Conservation (phyloP, 2,797 vertebrate genomes). For the Diplodus puntazzo region DNA sequence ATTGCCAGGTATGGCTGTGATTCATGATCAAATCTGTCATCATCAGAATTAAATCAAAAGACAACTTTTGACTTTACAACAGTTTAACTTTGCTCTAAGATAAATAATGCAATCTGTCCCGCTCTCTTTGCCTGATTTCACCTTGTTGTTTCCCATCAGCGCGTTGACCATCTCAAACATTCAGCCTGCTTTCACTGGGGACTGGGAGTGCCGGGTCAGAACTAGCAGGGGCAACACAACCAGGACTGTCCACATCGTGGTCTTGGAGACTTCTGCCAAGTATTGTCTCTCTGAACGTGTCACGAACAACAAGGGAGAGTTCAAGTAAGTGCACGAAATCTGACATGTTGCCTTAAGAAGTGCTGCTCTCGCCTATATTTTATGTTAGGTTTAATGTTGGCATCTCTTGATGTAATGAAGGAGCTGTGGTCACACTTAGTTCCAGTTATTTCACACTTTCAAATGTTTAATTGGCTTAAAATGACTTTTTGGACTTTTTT, state of each 20-base stretch:
- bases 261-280: constrained; percentile 94
- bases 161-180: constrained; percentile 98
- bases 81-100: background rate
- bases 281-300: constrained; percentile 93
- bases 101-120: background rate
- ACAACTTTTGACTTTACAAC: background rate
- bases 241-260: constrained; percentile 93
- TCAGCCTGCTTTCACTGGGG: constrained; percentile 95
- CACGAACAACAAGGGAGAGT: constrained; percentile 98
- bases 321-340: constrained; percentile 86
- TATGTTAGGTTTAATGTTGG: background rate
- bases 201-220: constrained; percentile 96
- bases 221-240: constrained; percentile 96
- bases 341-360: background rate
- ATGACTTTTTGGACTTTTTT: background rate
- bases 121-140: background rate
- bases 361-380: background rate
- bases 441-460: background rate
- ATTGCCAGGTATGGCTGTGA: constrained; percentile 90
- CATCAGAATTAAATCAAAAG: background rate
- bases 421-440: background rate
- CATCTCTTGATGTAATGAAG: background rate
- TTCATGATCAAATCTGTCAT: background rate
- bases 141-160: constrained; percentile 73
- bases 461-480: background rate